Percentiles rank a stretch among this genome's conserved stretches.
Conservation (phyloP, 2,797 vertebrate species). For the Epinephelus malabaricus region DNA sequence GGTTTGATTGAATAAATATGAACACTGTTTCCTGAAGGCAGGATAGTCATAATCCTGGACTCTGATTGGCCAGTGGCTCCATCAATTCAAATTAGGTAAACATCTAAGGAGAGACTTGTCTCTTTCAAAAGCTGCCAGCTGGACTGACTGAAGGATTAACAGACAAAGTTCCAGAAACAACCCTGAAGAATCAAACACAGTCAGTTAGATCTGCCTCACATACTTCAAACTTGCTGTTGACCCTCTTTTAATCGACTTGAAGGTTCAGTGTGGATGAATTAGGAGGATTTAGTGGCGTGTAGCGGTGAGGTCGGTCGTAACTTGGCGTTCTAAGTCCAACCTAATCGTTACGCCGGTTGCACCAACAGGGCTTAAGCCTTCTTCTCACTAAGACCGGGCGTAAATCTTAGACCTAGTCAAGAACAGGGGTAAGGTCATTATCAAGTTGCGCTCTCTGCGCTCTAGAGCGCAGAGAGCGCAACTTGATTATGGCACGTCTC, state of each 20-base stretch:
- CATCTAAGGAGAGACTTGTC: not conserved
- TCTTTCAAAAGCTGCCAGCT: not conserved
- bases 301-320: too few relatives aligned
- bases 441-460: too few relatives aligned
- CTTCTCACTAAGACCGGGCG: too few relatives aligned
- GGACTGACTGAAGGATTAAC: slow-evolving; percentile 1
- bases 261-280: too few relatives aligned
- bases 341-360: too few relatives aligned
- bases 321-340: too few relatives aligned
- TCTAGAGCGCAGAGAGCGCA: too few relatives aligned
- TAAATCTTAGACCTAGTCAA: too few relatives aligned
- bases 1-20: not conserved
- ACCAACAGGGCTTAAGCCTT: too few relatives aligned
- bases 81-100: slow-evolving; percentile 27
- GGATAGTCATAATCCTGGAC: slow-evolving; percentile 19
- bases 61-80: slow-evolving; percentile 16
- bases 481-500: too few relatives aligned
- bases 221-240: not conserved
- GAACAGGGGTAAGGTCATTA: too few relatives aligned
- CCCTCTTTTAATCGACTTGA: not conserved
- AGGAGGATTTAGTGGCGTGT: too few relatives aligned
- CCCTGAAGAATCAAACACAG: not conserved
- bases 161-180: not conserved
- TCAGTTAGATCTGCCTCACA: not conserved
- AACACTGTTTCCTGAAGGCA: slow-evolving; percentile 14